These are phyloP conservation scores for Leptocoma aspasia DNA, from an alignment of 2,113 vertebrate species.

Conservation along the genomic window DNA sequence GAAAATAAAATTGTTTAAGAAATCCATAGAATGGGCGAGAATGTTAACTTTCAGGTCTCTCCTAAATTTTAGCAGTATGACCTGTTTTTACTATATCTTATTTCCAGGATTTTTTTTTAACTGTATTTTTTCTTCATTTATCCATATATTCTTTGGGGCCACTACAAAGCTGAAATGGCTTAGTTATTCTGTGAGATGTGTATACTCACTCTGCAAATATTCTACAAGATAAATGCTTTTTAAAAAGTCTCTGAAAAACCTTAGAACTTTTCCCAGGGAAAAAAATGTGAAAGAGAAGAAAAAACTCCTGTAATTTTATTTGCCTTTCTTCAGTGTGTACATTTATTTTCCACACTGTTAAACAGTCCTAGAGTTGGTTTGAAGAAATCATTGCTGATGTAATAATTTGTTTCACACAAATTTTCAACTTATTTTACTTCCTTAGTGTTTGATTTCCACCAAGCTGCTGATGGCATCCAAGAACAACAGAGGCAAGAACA, in stretches of 20 bases:
- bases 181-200: not conserved
- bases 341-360: not conserved
- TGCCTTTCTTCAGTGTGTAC: not conserved
- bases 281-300: not conserved
- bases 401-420: not conserved
- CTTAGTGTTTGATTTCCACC: slow-evolving; percentile 98
- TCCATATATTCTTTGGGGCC: not conserved
- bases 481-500: slow-evolving; percentile 96
- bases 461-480: slow-evolving; percentile 95
- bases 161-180: not conserved
- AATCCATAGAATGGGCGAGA: not conserved
- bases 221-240: not conserved
- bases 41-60: not conserved
- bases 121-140: not conserved
- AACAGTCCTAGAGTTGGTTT: not conserved
- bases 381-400: not conserved
- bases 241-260: not conserved
- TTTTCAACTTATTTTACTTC: slow-evolving; percentile 43
- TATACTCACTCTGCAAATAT: not conserved
- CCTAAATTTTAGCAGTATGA: not conserved
- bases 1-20: not conserved
- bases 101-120: not conserved
- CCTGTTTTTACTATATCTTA: not conserved
- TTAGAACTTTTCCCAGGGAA: not conserved
- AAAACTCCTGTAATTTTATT: not conserved